Evolutionary conservation across 2,113 vertebrate genomes (phyloP), one percentile per base, ranked within the genome.

Genomic region (Morone saxatilis): DNA sequence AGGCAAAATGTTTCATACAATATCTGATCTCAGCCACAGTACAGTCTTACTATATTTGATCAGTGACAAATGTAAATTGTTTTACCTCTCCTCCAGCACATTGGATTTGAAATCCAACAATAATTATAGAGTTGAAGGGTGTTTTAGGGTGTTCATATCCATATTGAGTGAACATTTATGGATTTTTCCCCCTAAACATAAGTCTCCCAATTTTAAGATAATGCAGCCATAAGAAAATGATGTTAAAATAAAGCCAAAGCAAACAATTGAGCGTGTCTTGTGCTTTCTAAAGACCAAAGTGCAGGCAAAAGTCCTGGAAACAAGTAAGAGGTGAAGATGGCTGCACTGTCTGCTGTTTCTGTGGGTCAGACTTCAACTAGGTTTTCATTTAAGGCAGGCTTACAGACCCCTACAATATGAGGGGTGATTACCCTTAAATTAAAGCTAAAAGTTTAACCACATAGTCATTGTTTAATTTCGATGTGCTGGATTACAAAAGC

Each of bases 1-100:
- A 86, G 73, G 73, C 68, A 84, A 86, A 86, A 75, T 20, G 36
- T 86, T 75, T 83, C 40, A 84, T 81, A 85, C 68, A 73, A 69
- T 83, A 86, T 88, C 56, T 48, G 53, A 81, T 76, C 54, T 81
- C 80, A 50, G 63, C 59, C 67, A 66, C 51, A 82, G 63, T 51
- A 45, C 31, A 53, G 51, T 67, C 57, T 19, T 40, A 74, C 60
- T 13, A 31, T 4, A 78, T 81, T 59, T 62, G 53, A 63, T 78
- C 45, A 59, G 48, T 78, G 71, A 85, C 81, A 36, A 38, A 57
- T 62, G 62, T 63, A 11, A 16, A 9, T 8, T 25, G 31, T 65
- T 78, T 43, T 6, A 63, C 47, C 40, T 40, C 45, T 78, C 1
- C 0, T 59, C 22, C 36, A 77, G 43, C 53, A 60, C 60, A 36